Base-by-base conservation (phyloP, 2,888 invertebrate genomes). In the Tethea ocularis region DNA sequence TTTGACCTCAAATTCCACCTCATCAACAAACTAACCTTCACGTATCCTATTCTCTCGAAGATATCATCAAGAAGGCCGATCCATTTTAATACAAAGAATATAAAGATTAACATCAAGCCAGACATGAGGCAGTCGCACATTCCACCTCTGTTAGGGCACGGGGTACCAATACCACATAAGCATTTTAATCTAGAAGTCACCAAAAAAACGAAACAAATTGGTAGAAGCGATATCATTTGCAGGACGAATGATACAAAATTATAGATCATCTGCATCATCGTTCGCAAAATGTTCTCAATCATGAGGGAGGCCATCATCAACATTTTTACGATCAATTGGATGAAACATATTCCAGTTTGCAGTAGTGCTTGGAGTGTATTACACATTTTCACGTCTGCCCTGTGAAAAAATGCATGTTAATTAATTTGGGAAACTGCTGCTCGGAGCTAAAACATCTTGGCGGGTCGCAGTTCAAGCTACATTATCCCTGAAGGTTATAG, bases 201-300 rank as follows among this genome's bases (percentile, higher is more conserved):
- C n/a, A 80, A 41, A 52, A 82, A 81, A 24, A 80, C 75, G n/a
- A 74, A 51, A 61, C 81, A 81, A 20, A 82, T 75, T 2, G 82
- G 82, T 59, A 81, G 61, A 1, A 82, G 63, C 1, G 82, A 78
- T 24, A 79, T 15, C 60, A 76, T 69, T 36, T 82, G 82, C 2
- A 80, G 59, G 29, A 80, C 0, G 23, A 77, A 75, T 2, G 80
- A 80, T 58, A 80, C 59, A 54, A 77, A 75, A 61, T 80, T 81
- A 62, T 80, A 82, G 7, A 78, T 6, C 0, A 77, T 77, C 60
- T 78, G 80, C 29, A 81, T 59, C 2, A 78, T 62, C 76, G 76
- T 74, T 51, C 80, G 62, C 46, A 82, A 69, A n/a, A 81, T 58
- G 53, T 78, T 79, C 54, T 81, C 82, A 15, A 77, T 54, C 82